Percentiles rank a stretch among this genome's conserved stretches.
Evolutionary conservation across 2,888 invertebrate species (phyloP).

Genomic region (Camponotus fellah): DNA sequence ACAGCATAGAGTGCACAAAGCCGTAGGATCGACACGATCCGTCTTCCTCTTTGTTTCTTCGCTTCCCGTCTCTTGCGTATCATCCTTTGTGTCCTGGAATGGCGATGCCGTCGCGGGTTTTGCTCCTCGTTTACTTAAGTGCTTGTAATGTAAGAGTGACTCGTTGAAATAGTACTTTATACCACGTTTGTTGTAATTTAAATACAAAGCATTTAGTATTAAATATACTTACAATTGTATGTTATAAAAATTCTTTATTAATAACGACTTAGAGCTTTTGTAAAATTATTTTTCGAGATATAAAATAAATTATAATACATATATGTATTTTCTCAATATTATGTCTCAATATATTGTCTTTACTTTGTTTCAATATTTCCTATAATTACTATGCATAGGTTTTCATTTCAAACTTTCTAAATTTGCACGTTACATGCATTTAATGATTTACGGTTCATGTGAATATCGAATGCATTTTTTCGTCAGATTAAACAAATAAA

Average conservation of each 20-base stretch:
- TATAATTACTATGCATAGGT: background rate
- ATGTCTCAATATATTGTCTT: too few relatives aligned
- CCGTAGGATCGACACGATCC: constrained; percentile 51
- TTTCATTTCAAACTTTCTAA: background rate
- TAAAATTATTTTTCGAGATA: background rate
- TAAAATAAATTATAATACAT: background rate
- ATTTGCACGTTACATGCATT: background rate
- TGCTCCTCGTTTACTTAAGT: constrained; percentile 51
- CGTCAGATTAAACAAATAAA: background rate
- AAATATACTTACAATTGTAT: background rate
- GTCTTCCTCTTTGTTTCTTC: constrained; percentile 42
- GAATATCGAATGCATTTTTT: background rate
- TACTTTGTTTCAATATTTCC: background rate
- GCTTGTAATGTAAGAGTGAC: constrained; percentile 31
- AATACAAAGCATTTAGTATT: background rate
- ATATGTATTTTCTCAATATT: background rate
- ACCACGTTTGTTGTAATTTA: constrained; percentile 22
- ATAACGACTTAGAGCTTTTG: background rate
- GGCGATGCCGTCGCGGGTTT: constrained; percentile 21
- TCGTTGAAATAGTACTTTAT: constrained; percentile 34
- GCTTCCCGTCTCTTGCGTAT: constrained; percentile 18
- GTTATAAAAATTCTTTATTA: background rate
- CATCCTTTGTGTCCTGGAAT: constrained; percentile 43
- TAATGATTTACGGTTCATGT: background rate
- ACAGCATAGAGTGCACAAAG: constrained; percentile 40